Conservation (phyloP, 2,888 invertebrate species). For the Lasioglossum figueresi region DNA sequence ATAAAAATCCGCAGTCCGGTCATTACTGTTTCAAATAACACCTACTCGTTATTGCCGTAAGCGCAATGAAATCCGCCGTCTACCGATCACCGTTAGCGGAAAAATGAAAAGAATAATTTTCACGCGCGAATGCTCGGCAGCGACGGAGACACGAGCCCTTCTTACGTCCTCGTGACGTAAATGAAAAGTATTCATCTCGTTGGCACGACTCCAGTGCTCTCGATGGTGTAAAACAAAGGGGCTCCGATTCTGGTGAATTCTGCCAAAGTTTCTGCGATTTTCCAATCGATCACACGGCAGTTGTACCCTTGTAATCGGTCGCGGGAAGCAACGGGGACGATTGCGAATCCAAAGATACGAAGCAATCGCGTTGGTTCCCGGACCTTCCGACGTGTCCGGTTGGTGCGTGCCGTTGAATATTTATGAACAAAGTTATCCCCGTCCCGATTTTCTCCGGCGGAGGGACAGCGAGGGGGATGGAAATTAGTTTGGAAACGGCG, state of each 20-base stretch:
- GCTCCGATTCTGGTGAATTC: not conserved
- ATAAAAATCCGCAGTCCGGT: too few species aligned
- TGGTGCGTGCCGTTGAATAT: conserved; percentile 12
- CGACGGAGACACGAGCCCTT: not conserved
- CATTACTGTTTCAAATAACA: too few species aligned
- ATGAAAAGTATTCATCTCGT: conserved; percentile 1
- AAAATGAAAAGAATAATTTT: not conserved
- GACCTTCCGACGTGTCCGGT: not conserved
- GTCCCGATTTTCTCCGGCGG: not conserved
- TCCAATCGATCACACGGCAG: not conserved
- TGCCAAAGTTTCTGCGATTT: not conserved
- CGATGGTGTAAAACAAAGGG: not conserved
- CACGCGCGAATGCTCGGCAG: not conserved
- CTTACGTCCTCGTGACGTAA: not conserved
- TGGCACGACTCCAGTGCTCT: not conserved
- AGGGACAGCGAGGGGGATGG: not conserved
- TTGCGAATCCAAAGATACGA: conserved; percentile 4
- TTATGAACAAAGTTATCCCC: conserved; percentile 16
- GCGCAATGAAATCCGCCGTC: too few species aligned
- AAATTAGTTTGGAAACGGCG: conserved; percentile 13
- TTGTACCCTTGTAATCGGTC: not conserved
- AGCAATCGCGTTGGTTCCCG: not conserved
- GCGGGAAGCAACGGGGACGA: not conserved
- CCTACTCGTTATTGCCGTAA: too few species aligned
- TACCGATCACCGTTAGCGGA: too few species aligned